Evolutionary conservation across 2,797 vertebrate genomes (phyloP).

Genomic region (Chelon auratus): DNA sequence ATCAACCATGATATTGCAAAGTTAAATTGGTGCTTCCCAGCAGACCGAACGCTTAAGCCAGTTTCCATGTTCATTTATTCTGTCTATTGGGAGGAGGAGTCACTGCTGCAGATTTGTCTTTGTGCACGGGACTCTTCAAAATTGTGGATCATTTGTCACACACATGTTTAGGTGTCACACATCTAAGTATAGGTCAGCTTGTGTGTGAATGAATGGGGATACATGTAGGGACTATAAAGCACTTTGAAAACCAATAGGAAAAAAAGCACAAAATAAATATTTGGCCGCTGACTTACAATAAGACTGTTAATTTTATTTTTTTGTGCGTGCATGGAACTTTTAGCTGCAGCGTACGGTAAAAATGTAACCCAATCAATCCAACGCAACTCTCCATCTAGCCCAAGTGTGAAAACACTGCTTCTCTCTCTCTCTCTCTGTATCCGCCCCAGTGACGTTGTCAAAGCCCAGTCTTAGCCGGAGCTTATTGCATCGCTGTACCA

Average conservation of each 20-base stretch:
- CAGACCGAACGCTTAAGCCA: not conserved
- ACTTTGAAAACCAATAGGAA: too few species aligned
- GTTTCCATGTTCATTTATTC: conserved; percentile 3
- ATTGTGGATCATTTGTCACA: not conserved
- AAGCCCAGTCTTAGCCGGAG: conserved; percentile 48
- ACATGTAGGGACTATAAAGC: too few species aligned
- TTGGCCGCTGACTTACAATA: too few species aligned
- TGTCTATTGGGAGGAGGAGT: not conserved
- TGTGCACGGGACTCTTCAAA: not conserved
- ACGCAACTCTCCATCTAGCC: not conserved
- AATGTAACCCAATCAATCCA: too few species aligned
- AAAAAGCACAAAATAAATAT: too few species aligned
- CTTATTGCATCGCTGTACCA: conserved; percentile 72
- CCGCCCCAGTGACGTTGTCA: conserved; percentile 30
- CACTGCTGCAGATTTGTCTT: not conserved
- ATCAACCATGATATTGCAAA: conserved; percentile 6
- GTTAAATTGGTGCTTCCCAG: conserved; percentile 20
- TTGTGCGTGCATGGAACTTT: too few species aligned
- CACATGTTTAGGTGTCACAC: not conserved
- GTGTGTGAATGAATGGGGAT: too few species aligned
- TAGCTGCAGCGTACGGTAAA: too few species aligned
- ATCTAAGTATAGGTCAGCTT: not conserved
- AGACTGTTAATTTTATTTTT: too few species aligned
- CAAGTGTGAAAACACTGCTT: conserved; percentile 32
- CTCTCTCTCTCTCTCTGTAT: conserved; percentile 24